Conservation (phyloP, 2,888 invertebrate species). For the Netelia inedita region DNA sequence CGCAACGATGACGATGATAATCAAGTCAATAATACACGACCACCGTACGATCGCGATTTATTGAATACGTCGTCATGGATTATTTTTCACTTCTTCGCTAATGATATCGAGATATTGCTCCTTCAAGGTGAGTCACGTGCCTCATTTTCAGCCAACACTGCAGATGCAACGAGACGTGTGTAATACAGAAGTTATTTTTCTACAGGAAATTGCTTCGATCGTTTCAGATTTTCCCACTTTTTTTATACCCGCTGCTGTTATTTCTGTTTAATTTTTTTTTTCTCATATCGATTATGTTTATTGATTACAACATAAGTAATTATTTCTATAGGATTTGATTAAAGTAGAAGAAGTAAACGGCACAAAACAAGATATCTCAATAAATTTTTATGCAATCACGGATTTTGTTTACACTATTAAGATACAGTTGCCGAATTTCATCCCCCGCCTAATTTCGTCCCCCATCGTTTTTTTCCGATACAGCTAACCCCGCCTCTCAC, state of each 20-base stretch:
- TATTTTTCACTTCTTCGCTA: slow-evolving; percentile 34
- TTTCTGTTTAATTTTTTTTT: not conserved
- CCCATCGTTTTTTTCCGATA: too few species aligned
- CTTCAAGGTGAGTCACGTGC: slow-evolving; percentile 42
- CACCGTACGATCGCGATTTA: slow-evolving; percentile 50
- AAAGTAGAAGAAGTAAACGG: too few species aligned
- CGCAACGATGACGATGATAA: slow-evolving; percentile 47
- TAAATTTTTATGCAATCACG: too few species aligned
- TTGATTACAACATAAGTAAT: too few species aligned
- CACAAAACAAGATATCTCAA: too few species aligned
- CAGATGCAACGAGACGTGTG: not conserved
- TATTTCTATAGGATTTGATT: too few species aligned
- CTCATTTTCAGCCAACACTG: not conserved
- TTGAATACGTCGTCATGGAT: slow-evolving; percentile 53
- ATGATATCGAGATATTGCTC: slow-evolving; percentile 38
- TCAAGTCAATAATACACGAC: slow-evolving; percentile 52
- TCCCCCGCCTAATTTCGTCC: too few species aligned
- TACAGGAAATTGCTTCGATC: not conserved
- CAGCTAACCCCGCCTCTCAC: too few species aligned
- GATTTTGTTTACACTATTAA: too few species aligned
- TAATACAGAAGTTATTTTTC: not conserved
- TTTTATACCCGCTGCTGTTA: not conserved
- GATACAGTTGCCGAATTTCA: too few species aligned
- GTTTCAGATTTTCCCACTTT: not conserved
- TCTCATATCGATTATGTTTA: too few species aligned